Percentiles rank a stretch among this genome's conserved stretches.
These are phyloP conservation scores for Leucophenga maculata DNA, from an alignment of 2,888 invertebrate species.

Conservation along the genomic window DNA sequence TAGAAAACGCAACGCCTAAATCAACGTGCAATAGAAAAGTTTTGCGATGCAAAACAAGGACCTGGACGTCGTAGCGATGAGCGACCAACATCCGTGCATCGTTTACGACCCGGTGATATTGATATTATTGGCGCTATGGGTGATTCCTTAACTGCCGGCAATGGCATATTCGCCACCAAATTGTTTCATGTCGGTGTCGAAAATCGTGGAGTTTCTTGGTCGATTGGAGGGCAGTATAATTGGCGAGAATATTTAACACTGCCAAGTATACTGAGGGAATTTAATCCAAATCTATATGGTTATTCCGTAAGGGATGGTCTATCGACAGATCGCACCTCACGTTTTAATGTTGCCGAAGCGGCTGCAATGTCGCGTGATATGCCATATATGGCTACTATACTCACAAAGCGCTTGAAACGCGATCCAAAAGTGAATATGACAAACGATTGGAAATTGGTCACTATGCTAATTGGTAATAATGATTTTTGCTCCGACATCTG, in stretches of 20 bases:
- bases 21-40: conserved; percentile 41
- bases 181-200: conserved; percentile 67
- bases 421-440: conserved; percentile 74
- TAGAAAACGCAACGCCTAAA: conserved; percentile 58
- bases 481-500: conserved; percentile 77
- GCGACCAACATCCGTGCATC: conserved; percentile 74
- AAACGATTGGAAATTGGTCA: conserved; percentile 77
- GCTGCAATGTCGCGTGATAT: conserved; percentile 75
- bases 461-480: conserved; percentile 76
- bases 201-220: conserved; percentile 72
- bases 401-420: conserved; percentile 73
- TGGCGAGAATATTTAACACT: conserved; percentile 74
- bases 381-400: conserved; percentile 74
- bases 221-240: conserved; percentile 73
- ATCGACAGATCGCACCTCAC: conserved; percentile 64
- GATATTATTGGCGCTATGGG: conserved; percentile 76
- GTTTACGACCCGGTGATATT: conserved; percentile 76
- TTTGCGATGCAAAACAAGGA: conserved; percentile 58
- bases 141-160: conserved; percentile 76
- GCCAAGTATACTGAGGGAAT: conserved; percentile 77
- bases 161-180: conserved; percentile 67
- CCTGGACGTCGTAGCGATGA: conserved; percentile 60
- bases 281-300: conserved; percentile 77
- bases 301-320: conserved; percentile 74
- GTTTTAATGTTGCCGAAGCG: conserved; percentile 76